Conservation (phyloP, 2,797 vertebrate species). For the Staurois parvus region DNA sequence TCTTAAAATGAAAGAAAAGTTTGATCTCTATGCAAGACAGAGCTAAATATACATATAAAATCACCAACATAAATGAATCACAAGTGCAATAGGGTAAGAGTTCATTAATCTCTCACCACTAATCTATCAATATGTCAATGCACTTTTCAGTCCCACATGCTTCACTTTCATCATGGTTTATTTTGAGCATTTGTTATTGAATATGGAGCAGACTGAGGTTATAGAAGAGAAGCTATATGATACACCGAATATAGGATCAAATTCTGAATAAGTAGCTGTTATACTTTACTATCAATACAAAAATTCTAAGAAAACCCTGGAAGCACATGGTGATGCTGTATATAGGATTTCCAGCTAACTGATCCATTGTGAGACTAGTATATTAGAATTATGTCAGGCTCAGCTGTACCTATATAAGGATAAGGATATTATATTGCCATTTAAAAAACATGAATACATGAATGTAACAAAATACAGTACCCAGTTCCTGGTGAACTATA, state of each 20-base stretch:
- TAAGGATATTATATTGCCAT: too few species aligned
- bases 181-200: constrained; percentile 51
- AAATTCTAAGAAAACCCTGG: constrained; percentile 26
- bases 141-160: constrained; percentile 36
- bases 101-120: constrained; percentile 4
- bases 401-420: too few species aligned
- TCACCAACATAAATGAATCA: too few species aligned
- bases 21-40: too few species aligned
- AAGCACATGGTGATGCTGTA: neutral
- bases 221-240: constrained; percentile 33
- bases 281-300: neutral
- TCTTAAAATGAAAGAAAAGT: too few species aligned
- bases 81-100: constrained; percentile 6
- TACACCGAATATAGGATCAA: constrained; percentile 4
- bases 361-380: too few species aligned
- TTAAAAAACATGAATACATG: too few species aligned
- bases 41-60: too few species aligned
- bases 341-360: too few species aligned
- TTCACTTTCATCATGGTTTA: constrained; percentile 50
- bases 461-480: too few species aligned
- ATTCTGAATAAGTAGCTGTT: constrained; percentile 22
- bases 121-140: constrained; percentile 52
- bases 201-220: constrained; percentile 35
- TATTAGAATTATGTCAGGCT: too few species aligned
- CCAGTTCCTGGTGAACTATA: too few species aligned